Percentiles rank a stretch among this genome's conserved stretches.
Conservation (phyloP, 2,888 invertebrate genomes). For the Caenorhabditis sulstoni region DNA sequence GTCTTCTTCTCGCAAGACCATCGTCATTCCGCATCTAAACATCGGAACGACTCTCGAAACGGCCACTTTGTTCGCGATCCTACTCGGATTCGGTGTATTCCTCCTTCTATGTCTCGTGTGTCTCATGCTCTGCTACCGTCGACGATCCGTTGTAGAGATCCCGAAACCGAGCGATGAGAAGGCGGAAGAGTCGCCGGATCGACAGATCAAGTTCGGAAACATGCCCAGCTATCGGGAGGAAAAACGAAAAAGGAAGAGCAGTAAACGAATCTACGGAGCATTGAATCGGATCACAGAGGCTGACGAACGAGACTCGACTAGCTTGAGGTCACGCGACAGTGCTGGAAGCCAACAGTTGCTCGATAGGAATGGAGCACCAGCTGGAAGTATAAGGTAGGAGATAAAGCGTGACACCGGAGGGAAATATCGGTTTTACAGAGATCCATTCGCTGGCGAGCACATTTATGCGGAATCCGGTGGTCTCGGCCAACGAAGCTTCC, state of each 20-base stretch:
- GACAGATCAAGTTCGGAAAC: constrained; percentile 81
- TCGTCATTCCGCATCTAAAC: constrained; percentile 68
- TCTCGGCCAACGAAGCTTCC: background rate
- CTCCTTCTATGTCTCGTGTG: constrained; percentile 81
- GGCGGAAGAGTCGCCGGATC: constrained; percentile 58
- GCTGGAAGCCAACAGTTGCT: constrained; percentile 69
- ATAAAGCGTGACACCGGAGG: background rate
- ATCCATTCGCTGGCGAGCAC: constrained; percentile 49
- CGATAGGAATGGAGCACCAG: constrained; percentile 39
- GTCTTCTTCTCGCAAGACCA: constrained; percentile 5
- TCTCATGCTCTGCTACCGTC: constrained; percentile 81
- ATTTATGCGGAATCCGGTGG: constrained; percentile 63
- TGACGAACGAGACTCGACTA: constrained; percentile 71
- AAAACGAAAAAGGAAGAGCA: constrained; percentile 77
- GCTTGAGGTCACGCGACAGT: constrained; percentile 62
- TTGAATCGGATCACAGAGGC: constrained; percentile 79
- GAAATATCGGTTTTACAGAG: constrained; percentile 17
- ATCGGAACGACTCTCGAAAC: constrained; percentile 78
- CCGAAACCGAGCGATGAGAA: constrained; percentile 66
- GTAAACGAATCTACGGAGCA: constrained; percentile 77
- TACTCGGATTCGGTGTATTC: constrained; percentile 81
- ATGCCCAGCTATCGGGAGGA: constrained; percentile 82
- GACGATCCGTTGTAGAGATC: constrained; percentile 69
- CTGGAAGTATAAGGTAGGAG: constrained; percentile 32
- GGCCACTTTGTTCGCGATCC: constrained; percentile 81